Base-by-base conservation (phyloP, 2,888 invertebrate genomes). In the Tanytarsus gracilentus region DNA sequence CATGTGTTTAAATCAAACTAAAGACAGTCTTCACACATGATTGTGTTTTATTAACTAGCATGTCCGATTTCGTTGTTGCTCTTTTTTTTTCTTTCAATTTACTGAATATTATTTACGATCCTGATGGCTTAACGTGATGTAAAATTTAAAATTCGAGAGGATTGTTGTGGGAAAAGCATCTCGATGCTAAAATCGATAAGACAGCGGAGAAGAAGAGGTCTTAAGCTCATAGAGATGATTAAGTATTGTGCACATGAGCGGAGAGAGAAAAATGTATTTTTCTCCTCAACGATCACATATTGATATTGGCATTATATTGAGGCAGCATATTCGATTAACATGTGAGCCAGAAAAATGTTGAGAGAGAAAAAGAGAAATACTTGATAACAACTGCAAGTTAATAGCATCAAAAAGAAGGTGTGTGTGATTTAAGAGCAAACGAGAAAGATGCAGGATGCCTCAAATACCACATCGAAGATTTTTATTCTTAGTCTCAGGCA, bases 351-450 rank as follows among this genome's bases (percentile, higher is more conserved):
- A 11, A 44, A 21, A 40, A 44, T 23, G 6, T 18, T 11, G 23
- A 44, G 18, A 18, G 44, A 44, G 11, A 44, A 9, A 44, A 23
- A n/a, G n/a, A 33, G 6, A 11, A 11, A n/a, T 11, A 33, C 11
- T 33, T 33, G 33, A 33, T 33, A 44, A 44, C 11, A 44, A 44
- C 44, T 44, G 44, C 44, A 44, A 23, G 18, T 44, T 18, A 36
- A 36, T 14, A 16, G 36, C 16, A 36, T 16, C n/a, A 14, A 36
- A 36, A 44, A 44, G n/a, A n/a, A n/a, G n/a, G n/a, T n/a, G n/a
- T 7, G 21, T 44, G 44, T 44, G 44, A 44, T 44, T 44, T 44
- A 44, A 44, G 44, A 18, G 44, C 8, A 23, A 23, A 44, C 23
- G 36, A 36, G 36, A 36, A 14, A 23, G 23, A 9, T 5, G 11